Base-by-base conservation (phyloP, 1,140 invertebrate genomes). In the Tetramorium parvispinum region DNA sequence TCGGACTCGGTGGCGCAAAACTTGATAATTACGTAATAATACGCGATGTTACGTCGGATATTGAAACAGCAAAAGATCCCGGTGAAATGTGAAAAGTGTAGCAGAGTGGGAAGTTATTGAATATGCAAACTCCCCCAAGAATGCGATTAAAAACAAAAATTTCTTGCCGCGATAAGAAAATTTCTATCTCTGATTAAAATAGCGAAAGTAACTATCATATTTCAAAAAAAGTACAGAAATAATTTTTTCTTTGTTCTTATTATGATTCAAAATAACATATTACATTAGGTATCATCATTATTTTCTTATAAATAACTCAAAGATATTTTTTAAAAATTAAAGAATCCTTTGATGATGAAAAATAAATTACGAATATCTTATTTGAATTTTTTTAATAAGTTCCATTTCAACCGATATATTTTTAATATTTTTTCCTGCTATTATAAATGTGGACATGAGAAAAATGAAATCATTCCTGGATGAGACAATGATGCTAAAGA, bases 11-110 rank as follows among this genome's bases (percentile, higher is more conserved):
- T 57, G 55, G 81, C 85, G 65, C 51, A 82, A 83, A 83, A 76
- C 86, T 87, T 70, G 85, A 55, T 59, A 87, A 87, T 88, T 87
- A 59, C 73, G 49, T 76, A 87, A 88, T 55, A 78, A 83, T 73
- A 49, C 53, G 68, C 79, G 79, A 75, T n/a, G 68, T 83, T 75
- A 82, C 51, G 78, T 82, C 24, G 65, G 24, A 81, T 70, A 70
- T 32, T 71, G 37, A 71, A 71, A 66, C 63, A 27, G 78, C 78
- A 82, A 82, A 82, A 82, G 65, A 37, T 81, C 46, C 63, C 21
- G 32, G 65, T 57, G 21, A 82, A 82, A 82, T 82, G 78, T 71
- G 51, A 71, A 82, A 71, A 82, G 24, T 3, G 18, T 37, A 18
- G 18, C 24, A 7, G 2, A 66, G 21, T 66, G 37, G 27, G 11